Evolutionary conservation across 2,797 vertebrate species (phyloP), one percentile per base, ranked within the genome.

Genomic region (Buceros bicornis): DNA sequence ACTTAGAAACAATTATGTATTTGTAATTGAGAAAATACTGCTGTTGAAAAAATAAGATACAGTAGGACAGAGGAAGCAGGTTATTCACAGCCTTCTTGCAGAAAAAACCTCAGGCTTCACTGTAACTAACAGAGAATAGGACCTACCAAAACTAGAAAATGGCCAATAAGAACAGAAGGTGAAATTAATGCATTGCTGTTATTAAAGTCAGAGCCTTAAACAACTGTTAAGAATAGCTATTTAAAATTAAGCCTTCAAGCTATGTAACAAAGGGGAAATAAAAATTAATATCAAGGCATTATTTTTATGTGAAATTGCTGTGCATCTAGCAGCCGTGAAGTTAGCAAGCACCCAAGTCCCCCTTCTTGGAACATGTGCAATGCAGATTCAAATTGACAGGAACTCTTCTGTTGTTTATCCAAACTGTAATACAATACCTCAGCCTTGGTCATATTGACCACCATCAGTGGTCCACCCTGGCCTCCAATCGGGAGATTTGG

Each of bases 121-220:
- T 80, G 53, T 79, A 71, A 83, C 33, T 81, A 80, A 81, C 13
- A 54, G 29, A 69, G 26, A 61, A 95, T 93, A 90, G 14, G 22
- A 10, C 56, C 48, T 81, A 47, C 37, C 62, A 82, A 67, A 65
- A 93, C 6, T 22, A 40, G 40, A 90, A 86, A 87, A 43, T 18
- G 56, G 20, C 22, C 33, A 92, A 26, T 53, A 69, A 81, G 29
- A n/a, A 57, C 26, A 93, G 51, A 94, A 69, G 15, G 31, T 82
- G 53, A 95, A 93, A 95, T 76, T 91, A 84, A 80, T 2, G 2
- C 31, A 29, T 72, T 79, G 21, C 4, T 4, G 5, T 73, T 82
- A 45, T 42, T 95, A 81, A 95, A 84, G 87, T 37, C 42, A 86
- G 61, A 94, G 8, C 20, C 58, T 82, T 89, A 77, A 96, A 60